Base-by-base conservation (phyloP, 2,113 vertebrate species). In the Etia nguti region DNA sequence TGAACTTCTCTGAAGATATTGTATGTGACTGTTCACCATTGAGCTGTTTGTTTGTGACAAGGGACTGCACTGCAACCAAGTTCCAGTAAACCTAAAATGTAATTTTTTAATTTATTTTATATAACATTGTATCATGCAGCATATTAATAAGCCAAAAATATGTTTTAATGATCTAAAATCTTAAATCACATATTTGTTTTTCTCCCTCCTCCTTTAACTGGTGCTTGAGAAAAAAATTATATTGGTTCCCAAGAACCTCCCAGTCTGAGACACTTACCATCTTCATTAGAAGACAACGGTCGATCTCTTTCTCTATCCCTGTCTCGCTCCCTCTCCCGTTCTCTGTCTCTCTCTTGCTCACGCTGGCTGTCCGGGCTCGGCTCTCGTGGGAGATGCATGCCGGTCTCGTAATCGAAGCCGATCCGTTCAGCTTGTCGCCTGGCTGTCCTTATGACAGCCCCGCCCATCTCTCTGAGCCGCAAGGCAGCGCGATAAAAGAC, bases 381-480 rank as follows among this genome's bases (percentile, higher is more conserved):
- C 16, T 96, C 97, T 85, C 98, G 97, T 2, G 97, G 98, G 82
- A 99, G 97, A 88, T 99, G 99, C 97, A 99, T 95, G 91, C 99
- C 99, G 0, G 98, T 97, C 93, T 99, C 98, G 12, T 97, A 99
- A 94, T 99, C 98, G n/a, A 98, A 98, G 95, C 99, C 98, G 84
- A 99, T 98, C 89, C 98, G 97, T 87, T 99, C 99, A 0, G 98
- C 98, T 80, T 99, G 99, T 20, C 98, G 97, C 62, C 98, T 97
- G 34, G 99, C 98, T 24, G 98, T 97, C 52, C 98, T 95, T 15
- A 99, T 97, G 73, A 99, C 97, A 0, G 95, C 95, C 0, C 96
- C 97, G 34, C 99, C 99, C 89, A 98, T 97, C 91, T 99, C 99
- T 70, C 98, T 95, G 87, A 99, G 97, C 26, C 98, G 97, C 86